A percentile compares a stretch with the other conserved stretches of the same genome.
Evolutionary conservation across 2,113 vertebrate species (phyloP).

Genomic region (Vanacampus margaritifer): DNA sequence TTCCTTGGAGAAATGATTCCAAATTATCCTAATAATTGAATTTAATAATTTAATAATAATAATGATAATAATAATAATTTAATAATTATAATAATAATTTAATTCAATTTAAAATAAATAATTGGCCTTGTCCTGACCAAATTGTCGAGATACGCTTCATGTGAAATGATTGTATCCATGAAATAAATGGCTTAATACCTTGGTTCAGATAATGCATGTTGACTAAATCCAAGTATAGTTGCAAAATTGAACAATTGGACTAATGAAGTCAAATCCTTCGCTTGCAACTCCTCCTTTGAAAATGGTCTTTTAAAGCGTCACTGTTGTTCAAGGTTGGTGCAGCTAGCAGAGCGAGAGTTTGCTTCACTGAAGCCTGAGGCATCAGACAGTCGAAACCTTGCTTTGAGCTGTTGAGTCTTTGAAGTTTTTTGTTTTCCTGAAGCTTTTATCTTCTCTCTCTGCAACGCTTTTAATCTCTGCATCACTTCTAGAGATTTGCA

Average conservation of each 20-base stretch:
- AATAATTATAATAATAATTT: too few species aligned
- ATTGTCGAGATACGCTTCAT: too few species aligned
- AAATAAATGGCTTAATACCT: not conserved
- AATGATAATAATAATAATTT: too few species aligned
- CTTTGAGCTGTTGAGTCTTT: conserved; percentile 33
- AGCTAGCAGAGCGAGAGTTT: conserved; percentile 14
- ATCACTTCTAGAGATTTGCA: conserved; percentile 19
- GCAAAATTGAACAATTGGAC: not conserved
- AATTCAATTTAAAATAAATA: too few species aligned
- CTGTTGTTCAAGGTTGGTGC: conserved; percentile 26
- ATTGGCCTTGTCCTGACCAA: too few species aligned
- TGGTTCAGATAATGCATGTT: not conserved
- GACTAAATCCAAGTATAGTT: not conserved
- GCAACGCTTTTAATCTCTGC: conserved; percentile 11
- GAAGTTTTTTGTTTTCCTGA: conserved; percentile 18
- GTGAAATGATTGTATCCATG: not conserved
- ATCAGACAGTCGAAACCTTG: conserved; percentile 19
- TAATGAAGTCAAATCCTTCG: not conserved
- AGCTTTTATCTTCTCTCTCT: conserved; percentile 20
- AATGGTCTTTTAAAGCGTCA: conserved; percentile 5
- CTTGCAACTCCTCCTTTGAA: not conserved
- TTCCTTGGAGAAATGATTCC: too few species aligned
- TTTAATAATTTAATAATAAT: too few species aligned
- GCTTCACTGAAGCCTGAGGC: conserved; percentile 23
- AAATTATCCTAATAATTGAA: too few species aligned